Conservation (phyloP, 2,888 invertebrate genomes). For the Melipona beecheii region DNA sequence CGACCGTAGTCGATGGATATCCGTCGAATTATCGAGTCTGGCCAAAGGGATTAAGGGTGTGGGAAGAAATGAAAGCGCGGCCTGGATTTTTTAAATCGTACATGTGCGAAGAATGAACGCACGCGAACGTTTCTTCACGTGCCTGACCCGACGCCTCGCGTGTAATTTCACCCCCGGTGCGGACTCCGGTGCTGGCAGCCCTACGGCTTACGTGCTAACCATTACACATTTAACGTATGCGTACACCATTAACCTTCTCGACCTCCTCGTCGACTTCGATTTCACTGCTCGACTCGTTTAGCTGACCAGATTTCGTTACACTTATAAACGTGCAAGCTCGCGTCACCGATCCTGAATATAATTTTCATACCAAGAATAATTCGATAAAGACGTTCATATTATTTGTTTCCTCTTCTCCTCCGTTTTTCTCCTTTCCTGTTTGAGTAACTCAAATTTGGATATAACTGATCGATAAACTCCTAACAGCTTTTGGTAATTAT, state of each 20-base stretch:
- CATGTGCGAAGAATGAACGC: constrained; percentile 44
- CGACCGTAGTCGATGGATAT: constrained; percentile 34
- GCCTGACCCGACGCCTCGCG: constrained; percentile 65
- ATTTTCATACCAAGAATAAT: background rate
- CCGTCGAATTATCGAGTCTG: constrained; percentile 34
- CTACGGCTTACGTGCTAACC: constrained; percentile 60
- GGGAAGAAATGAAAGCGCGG: constrained; percentile 32
- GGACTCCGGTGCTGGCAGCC: constrained; percentile 52
- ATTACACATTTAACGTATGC: constrained; percentile 76
- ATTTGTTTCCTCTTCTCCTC: no score
- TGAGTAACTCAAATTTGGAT: no score
- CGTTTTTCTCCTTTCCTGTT: background rate
- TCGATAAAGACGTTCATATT: background rate
- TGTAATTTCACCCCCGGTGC: constrained; percentile 71
- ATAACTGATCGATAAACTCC: no score
- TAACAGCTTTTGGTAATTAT: no score
- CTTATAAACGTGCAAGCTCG: background rate
- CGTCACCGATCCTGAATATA: background rate
- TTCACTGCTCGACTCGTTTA: constrained; percentile 58
- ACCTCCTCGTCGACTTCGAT: constrained; percentile 66
- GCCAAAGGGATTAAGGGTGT: background rate
- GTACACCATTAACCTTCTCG: constrained; percentile 72
- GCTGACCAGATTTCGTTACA: constrained; percentile 37
- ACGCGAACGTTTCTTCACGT: constrained; percentile 64
- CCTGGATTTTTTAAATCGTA: constrained; percentile 42